A percentile compares a stretch with the other conserved stretches of the same genome.
phyloP scores from a whole-genome alignment of 1,140 invertebrate species.

The Drosophila bifasciata region DNA sequence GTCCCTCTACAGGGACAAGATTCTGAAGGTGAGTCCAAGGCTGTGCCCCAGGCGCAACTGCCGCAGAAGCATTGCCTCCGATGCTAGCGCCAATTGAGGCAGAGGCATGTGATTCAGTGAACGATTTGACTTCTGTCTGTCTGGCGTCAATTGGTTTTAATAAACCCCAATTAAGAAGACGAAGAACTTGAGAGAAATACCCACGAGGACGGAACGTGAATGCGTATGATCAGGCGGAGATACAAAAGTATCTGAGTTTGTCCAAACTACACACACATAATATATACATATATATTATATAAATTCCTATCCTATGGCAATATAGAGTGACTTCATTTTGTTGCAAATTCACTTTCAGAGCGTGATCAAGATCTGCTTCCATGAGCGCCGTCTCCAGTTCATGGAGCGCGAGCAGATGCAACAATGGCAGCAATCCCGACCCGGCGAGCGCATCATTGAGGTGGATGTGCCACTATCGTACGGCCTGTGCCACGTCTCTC shows the following conservation, averaged over 20 bases:
- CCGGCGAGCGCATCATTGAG: constrained; percentile 96
- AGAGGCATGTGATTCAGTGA: constrained; percentile 44
- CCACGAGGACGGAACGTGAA: constrained; percentile 14
- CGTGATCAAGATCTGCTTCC: constrained; percentile 96
- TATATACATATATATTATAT: neutral
- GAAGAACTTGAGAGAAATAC: constrained; percentile 52
- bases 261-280: constrained; percentile 16
- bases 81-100: constrained; percentile 21
- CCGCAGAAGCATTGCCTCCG: neutral
- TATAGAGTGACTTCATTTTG: constrained; percentile 38
- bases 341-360: constrained; percentile 86
- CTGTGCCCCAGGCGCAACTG: no score
- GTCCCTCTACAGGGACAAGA: constrained; percentile 94
- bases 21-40: constrained; percentile 89
- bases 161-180: constrained; percentile 76
- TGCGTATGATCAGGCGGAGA: constrained; percentile 26
- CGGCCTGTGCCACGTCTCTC: constrained; percentile 92
- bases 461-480: constrained; percentile 97
- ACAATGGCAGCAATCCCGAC: constrained; percentile 93
- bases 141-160: constrained; percentile 79
- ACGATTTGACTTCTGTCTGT: constrained; percentile 37
- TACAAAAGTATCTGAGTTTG: constrained; percentile 25
- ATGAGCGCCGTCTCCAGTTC: constrained; percentile 97
- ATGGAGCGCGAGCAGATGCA: constrained; percentile 97
- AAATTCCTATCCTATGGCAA: neutral